Base-by-base conservation (phyloP, 1,140 invertebrate genomes). In the Andricus grossulariae region DNA sequence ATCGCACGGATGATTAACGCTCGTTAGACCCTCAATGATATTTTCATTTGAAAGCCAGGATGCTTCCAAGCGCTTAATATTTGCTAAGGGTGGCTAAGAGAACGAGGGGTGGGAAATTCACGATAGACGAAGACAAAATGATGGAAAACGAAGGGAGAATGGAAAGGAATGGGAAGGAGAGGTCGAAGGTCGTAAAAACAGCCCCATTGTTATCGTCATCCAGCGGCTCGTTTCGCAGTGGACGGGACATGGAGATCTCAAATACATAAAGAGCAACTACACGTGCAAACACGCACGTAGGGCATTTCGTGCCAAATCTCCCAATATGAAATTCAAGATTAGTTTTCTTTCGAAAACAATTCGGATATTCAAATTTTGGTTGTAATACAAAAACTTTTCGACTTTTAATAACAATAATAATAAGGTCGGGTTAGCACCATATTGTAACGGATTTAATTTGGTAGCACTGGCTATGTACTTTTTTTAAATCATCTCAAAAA, bases 141-240 rank as follows among this genome's bases (percentile, higher is more conserved):
- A 77, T 66, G 79, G 66, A 54, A 77, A 82, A 79, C 19, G 73
- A 32, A 16, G 55, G 72, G 76, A 54, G 70, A 81, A 55, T 55
- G 21, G 15, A 16, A 72, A 45, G 52, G 74, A 32, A 55, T 45
- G 39, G 51, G 76, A 77, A 80, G 83, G 75, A 83, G 81, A 84
- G 85, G 82, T 82, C 79, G 82, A 76, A 74, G 83, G 71, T 89
- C 88, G 86, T 89, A 91, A 89, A 90, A 89, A 88, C 86, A 90
- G 86, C 82, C 85, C 84, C 83, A 87, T 88, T 90, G 87, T 88
- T 89, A 87, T 87, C 83, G 83, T 84, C 82, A 82, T 85, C 80
- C 81, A 80, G 83, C 78, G 74, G 82, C 82, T 88, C 82, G 82
- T 85, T 89, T 89, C 85, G 85, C 84, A 84, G 84, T 84, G 82